These are phyloP conservation scores for Pectinophora gossypiella DNA, from an alignment of 1,140 invertebrate species.

Conservation along the genomic window DNA sequence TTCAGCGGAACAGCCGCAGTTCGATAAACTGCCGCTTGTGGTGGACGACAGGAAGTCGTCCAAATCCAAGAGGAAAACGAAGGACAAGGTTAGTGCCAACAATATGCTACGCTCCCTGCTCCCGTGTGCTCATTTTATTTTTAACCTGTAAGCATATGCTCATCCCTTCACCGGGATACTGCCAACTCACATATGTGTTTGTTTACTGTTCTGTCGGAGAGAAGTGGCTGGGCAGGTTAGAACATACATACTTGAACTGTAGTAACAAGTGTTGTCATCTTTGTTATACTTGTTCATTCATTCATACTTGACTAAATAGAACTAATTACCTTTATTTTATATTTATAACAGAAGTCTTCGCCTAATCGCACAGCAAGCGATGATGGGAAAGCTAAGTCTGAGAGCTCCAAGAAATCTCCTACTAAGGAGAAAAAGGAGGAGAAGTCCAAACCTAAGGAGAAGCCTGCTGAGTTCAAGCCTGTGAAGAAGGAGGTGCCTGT, in stretches of 20 bases:
- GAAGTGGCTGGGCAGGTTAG: neutral
- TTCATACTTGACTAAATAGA: neutral
- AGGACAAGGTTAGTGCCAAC: slow-evolving; percentile 80
- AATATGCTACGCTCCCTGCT: slow-evolving; percentile 26
- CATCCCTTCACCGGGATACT: slow-evolving; percentile 24
- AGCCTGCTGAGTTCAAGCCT: slow-evolving; percentile 46
- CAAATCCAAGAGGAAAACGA: slow-evolving; percentile 81
- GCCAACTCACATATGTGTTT: neutral
- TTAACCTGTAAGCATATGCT: slow-evolving; percentile 62
- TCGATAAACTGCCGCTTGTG: slow-evolving; percentile 79
- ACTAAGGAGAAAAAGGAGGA: slow-evolving; percentile 68
- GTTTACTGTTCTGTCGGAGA: neutral
- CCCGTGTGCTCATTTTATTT: slow-evolving; percentile 62
- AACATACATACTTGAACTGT: neutral
- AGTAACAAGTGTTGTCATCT: neutral
- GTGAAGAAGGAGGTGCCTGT: slow-evolving; percentile 70
- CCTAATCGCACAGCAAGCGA: slow-evolving; percentile 68
- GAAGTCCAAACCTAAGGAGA: slow-evolving; percentile 60
- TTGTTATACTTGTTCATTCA: too few species aligned
- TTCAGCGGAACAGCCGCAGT: slow-evolving; percentile 82
- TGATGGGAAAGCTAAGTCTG: slow-evolving; percentile 65
- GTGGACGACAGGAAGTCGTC: slow-evolving; percentile 79
- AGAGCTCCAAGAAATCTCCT: slow-evolving; percentile 62
- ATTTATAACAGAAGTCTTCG: slow-evolving; percentile 64
- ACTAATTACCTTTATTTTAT: neutral